Evolutionary conservation across 2,888 invertebrate species (phyloP).

Genomic region (Heliconius ismenius): DNA sequence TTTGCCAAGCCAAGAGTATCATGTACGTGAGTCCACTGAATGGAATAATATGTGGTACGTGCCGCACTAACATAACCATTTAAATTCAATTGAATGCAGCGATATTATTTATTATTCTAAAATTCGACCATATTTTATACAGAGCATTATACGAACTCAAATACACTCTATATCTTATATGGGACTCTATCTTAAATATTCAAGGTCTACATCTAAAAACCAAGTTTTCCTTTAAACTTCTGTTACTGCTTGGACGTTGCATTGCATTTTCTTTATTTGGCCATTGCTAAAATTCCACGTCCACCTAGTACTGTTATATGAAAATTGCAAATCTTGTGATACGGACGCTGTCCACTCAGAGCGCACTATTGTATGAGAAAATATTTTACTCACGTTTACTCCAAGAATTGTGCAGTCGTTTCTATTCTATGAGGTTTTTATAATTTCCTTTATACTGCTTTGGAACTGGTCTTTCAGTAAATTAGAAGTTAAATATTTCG

Average conservation of each 20-base stretch:
- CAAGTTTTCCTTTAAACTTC: slow-evolving; percentile 5
- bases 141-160: not conserved
- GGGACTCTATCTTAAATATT: slow-evolving; percentile 10
- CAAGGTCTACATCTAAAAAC: not conserved
- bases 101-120: slow-evolving; percentile 20
- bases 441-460: slow-evolving; percentile 39
- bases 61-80: slow-evolving; percentile 9
- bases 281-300: slow-evolving; percentile 26
- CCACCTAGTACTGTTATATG: slow-evolving; percentile 25
- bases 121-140: slow-evolving; percentile 14
- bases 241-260: not conserved
- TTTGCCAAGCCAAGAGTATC: slow-evolving; percentile 27
- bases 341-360: slow-evolving; percentile 41
- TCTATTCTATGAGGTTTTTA: slow-evolving; percentile 40
- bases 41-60: slow-evolving; percentile 27
- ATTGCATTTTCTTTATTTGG: slow-evolving; percentile 24
- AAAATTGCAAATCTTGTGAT: slow-evolving; percentile 42
- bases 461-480: not conserved
- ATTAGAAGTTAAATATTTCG: slow-evolving; percentile 9
- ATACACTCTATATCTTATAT: not conserved
- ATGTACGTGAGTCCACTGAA: slow-evolving; percentile 22
- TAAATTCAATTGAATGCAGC: slow-evolving; percentile 15
- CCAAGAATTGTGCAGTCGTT: slow-evolving; percentile 40
- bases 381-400: slow-evolving; percentile 41
- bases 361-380: slow-evolving; percentile 37